These are phyloP conservation scores for Enteromius treurensis DNA, from an alignment of 2,797 vertebrate species.

Conservation along the genomic window DNA sequence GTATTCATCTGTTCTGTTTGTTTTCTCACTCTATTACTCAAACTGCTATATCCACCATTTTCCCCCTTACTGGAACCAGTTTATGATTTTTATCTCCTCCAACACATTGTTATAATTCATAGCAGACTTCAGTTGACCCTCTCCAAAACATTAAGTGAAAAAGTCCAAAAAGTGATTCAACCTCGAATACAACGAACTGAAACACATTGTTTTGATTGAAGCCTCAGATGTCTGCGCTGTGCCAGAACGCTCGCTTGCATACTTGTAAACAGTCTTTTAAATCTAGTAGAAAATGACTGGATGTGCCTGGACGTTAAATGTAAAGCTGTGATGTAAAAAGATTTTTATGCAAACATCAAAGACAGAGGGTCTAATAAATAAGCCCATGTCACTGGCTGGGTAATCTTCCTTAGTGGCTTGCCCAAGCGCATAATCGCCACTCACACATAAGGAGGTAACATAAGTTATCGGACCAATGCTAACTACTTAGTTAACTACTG, in stretches of 20 bases:
- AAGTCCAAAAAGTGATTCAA: conserved; percentile 71
- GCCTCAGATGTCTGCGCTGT: neutral
- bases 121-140: conserved; percentile 70
- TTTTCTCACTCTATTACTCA: conserved; percentile 30
- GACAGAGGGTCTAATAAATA: conserved; percentile 57
- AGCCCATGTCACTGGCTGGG: conserved; percentile 9
- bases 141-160: conserved; percentile 75
- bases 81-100: conserved; percentile 72
- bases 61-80: conserved; percentile 59
- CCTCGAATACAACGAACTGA: conserved; percentile 27
- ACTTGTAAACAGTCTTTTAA: conserved; percentile 13
- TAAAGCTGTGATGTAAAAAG: neutral
- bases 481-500: conserved; percentile 70
- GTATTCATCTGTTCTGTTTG: conserved; percentile 7
- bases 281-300: conserved; percentile 14
- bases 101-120: conserved; percentile 73
- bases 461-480: conserved; percentile 68
- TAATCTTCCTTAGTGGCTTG: conserved; percentile 42
- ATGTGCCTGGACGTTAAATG: conserved; percentile 15
- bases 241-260: conserved; percentile 3
- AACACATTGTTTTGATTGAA: conserved; percentile 25
- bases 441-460: conserved; percentile 60
- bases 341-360: conserved; percentile 31
- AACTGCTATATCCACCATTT: conserved; percentile 10
- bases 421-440: conserved; percentile 62